A percentile compares a stretch with the other conserved stretches of the same genome.
These are phyloP conservation scores for Scotopteryx bipunctaria DNA, from an alignment of 2,888 invertebrate species.

Conservation along the genomic window DNA sequence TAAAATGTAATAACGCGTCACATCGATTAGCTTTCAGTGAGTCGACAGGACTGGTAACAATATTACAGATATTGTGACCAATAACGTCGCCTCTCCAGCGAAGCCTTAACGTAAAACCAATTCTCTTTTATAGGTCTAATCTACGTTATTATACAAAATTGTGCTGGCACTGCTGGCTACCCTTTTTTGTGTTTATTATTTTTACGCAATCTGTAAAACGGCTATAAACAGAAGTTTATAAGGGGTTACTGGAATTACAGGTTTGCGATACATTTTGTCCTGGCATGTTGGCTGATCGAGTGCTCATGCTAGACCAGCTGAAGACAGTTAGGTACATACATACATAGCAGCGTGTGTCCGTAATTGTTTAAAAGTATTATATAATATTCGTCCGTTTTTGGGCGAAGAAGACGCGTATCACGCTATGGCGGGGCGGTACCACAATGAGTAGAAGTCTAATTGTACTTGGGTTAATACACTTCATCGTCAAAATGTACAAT, in stretches of 20 bases:
- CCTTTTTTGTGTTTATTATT: conserved; percentile 38
- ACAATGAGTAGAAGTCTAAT: too few relatives aligned
- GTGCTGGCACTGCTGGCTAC: conserved; percentile 36
- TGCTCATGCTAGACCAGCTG: too few relatives aligned
- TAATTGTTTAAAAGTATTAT: too few relatives aligned
- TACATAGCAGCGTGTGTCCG: too few relatives aligned
- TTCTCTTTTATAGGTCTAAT: conserved; percentile 55
- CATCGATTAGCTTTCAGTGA: conserved; percentile 57
- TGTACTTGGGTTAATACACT: too few relatives aligned
- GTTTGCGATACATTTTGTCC: too few relatives aligned
- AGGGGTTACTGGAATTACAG: neutral
- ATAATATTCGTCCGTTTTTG: too few relatives aligned
- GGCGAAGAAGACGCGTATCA: too few relatives aligned
- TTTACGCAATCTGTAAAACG: conserved; percentile 15
- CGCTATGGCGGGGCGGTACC: too few relatives aligned
- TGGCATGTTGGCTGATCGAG: too few relatives aligned
- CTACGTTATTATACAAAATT: conserved; percentile 48
- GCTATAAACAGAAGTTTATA: conserved; percentile 3
- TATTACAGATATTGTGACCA: conserved; percentile 56
- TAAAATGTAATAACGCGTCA: conserved; percentile 57
- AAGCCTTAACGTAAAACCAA: conserved; percentile 50
- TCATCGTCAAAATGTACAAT: too few relatives aligned
- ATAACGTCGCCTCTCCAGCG: conserved; percentile 45
- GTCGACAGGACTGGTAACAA: conserved; percentile 54
- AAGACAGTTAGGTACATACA: too few relatives aligned